Conservation (phyloP, 2,888 invertebrate species). For the Pasiphila rectangulata region DNA sequence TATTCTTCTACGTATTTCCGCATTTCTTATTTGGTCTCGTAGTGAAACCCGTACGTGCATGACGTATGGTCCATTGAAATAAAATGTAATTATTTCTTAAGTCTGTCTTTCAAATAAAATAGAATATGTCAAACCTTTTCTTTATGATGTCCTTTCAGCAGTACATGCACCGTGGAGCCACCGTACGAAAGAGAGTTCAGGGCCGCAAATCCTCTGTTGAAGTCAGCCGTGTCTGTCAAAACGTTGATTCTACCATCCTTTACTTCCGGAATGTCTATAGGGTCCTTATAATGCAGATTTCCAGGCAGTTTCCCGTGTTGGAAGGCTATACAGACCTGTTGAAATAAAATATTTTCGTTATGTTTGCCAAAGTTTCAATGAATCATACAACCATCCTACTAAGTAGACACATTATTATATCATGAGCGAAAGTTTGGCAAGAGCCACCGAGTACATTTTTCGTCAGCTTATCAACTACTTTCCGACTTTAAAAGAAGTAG, state of each 20-base stretch:
- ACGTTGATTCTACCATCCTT: constrained; percentile 41
- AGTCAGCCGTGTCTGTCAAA: constrained; percentile 37
- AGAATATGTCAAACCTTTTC: constrained; percentile 36
- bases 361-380: no score
- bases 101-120: not conserved
- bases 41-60: not conserved
- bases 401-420: no score
- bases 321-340: constrained; percentile 44
- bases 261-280: constrained; percentile 39
- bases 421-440: no score
- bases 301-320: constrained; percentile 45
- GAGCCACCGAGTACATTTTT: no score
- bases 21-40: no score
- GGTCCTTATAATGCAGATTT: constrained; percentile 45
- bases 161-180: constrained; percentile 44
- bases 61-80: no score
- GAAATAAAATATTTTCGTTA: not conserved
- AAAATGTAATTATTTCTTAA: no score
- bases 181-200: constrained; percentile 45
- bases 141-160: constrained; percentile 47
- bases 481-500: no score
- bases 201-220: constrained; percentile 42
- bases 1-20: no score
- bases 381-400: no score
- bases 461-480: no score